These are phyloP conservation scores for Coenonympha arcania DNA, from an alignment of 2,888 invertebrate species.

Conservation along the genomic window DNA sequence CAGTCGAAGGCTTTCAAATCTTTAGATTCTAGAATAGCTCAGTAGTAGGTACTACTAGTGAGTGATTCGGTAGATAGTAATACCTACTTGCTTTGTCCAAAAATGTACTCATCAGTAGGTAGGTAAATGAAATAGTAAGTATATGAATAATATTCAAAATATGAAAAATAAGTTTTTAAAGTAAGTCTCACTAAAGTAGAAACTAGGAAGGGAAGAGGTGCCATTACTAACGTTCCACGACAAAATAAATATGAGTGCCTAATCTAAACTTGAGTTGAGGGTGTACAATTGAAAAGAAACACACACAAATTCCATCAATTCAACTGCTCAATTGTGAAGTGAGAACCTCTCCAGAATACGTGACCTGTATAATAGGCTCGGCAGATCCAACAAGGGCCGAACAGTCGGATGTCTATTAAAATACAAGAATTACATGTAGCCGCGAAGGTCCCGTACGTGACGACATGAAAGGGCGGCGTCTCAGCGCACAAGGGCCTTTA, in stretches of 20 bases:
- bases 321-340: conserved; percentile 42
- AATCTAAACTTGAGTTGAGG: conserved; percentile 37
- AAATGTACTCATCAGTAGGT: no score
- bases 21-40: no score
- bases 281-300: conserved; percentile 58
- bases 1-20: neutral
- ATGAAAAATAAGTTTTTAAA: no score
- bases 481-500: conserved; percentile 42
- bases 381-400: conserved; percentile 39
- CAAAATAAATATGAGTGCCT: conserved; percentile 4
- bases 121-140: no score
- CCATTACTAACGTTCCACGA: neutral
- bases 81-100: no score
- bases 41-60: no score
- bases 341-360: conserved; percentile 66
- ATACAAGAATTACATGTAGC: conserved; percentile 46
- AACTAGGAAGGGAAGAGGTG: no score
- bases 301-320: conserved; percentile 49
- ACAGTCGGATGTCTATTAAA: conserved; percentile 52
- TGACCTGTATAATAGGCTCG: conserved; percentile 57
- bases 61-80: no score
- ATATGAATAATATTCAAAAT: no score
- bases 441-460: conserved; percentile 60
- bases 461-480: conserved; percentile 54
- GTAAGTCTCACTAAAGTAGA: no score